phyloP scores from a whole-genome alignment of 2,113 vertebrate species.

The Silurus glanis region DNA sequence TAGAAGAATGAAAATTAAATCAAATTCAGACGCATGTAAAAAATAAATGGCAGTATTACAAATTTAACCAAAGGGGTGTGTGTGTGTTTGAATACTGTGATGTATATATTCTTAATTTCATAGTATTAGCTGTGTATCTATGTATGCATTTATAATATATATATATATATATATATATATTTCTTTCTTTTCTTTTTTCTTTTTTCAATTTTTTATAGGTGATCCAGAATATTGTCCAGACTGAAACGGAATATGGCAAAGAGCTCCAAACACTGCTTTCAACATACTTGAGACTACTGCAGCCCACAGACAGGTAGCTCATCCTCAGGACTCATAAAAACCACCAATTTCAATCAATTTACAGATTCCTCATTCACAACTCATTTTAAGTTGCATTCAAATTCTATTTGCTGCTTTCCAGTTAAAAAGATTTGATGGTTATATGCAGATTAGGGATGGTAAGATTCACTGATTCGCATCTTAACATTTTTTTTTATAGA shows the following conservation, averaged over 20 bases:
- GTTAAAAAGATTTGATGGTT: background rate
- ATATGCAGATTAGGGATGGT: background rate
- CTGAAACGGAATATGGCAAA: conserved; percentile 90
- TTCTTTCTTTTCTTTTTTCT: background rate
- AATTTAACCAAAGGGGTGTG: background rate
- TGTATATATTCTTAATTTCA: background rate
- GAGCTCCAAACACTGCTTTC: conserved; percentile 91
- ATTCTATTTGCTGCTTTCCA: background rate
- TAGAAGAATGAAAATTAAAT: too few species aligned
- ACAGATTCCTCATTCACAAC: background rate
- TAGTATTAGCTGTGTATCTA: background rate
- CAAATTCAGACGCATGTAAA: background rate
- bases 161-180: background rate
- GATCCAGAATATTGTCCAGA: conserved; percentile 96
- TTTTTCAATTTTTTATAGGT: conserved; percentile 72
- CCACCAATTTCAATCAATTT: background rate
- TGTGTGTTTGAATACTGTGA: background rate
- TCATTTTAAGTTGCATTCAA: background rate
- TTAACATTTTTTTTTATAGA: too few species aligned
- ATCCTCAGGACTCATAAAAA: conserved; percentile 33
- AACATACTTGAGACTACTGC: conserved; percentile 85
- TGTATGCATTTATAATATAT: background rate
- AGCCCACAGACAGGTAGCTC: conserved; percentile 88
- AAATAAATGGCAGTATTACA: background rate
- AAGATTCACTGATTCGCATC: too few species aligned